These are phyloP conservation scores for Tetragonula clypearis DNA, from an alignment of 1,140 invertebrate genomes.

Conservation along the genomic window DNA sequence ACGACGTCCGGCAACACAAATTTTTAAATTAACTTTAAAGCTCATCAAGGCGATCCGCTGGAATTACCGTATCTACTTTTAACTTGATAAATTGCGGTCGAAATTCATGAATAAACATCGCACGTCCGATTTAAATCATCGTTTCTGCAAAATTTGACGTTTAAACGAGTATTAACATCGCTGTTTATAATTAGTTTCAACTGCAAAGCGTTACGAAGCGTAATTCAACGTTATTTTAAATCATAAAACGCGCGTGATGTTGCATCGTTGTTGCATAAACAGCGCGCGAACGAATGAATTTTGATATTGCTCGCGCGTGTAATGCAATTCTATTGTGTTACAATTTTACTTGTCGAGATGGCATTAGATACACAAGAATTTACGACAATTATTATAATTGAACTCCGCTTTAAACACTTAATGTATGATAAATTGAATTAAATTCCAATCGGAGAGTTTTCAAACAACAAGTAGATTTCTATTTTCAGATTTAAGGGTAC, in stretches of 20 bases:
- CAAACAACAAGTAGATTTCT: neutral
- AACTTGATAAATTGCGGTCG: neutral
- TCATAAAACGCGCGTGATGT: neutral
- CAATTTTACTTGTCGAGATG: neutral
- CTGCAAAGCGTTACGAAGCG: neutral
- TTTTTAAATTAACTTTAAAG: neutral
- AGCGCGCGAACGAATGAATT: neutral
- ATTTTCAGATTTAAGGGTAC: neutral
- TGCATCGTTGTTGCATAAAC: neutral
- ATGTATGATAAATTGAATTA: neutral
- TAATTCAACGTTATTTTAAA: neutral
- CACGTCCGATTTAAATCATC: neutral
- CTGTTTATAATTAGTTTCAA: neutral
- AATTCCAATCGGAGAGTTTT: neutral
- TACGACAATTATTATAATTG: neutral
- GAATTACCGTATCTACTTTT: neutral
- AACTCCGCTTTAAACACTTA: neutral
- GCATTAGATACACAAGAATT: neutral
- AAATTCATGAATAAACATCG: neutral
- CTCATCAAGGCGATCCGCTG: neutral
- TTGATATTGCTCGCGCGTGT: neutral
- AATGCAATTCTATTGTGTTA: neutral
- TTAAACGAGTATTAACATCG: neutral
- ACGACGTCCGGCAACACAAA: too few relatives aligned
- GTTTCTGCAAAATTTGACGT: neutral